Percentiles rank a stretch among this genome's conserved stretches.
Conservation (phyloP, 2,797 vertebrate species). For the Lepilemur septentrionalis region DNA sequence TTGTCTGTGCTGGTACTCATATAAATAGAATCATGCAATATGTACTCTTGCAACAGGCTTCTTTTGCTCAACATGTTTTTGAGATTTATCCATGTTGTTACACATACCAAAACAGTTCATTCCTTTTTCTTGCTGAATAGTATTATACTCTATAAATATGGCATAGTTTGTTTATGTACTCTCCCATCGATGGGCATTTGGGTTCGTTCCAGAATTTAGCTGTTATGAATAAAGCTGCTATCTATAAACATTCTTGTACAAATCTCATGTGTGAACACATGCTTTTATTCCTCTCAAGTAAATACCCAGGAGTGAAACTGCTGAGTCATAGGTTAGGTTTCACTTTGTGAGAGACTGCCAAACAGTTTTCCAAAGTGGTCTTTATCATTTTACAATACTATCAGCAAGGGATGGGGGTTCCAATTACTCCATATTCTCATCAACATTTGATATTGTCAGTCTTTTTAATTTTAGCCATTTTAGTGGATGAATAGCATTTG, state of each 20-base stretch:
- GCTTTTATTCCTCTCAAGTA: neutral
- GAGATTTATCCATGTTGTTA: neutral
- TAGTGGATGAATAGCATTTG: neutral
- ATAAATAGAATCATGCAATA: neutral
- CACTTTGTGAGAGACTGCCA: neutral
- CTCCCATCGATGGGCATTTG: neutral
- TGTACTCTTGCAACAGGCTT: neutral
- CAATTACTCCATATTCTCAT: neutral
- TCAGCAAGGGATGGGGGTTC: neutral
- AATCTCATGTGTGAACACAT: neutral
- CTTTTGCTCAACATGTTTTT: neutral
- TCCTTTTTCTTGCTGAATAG: neutral
- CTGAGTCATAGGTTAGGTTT: neutral
- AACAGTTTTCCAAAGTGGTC: neutral
- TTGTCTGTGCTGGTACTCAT: neutral
- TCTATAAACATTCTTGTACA: neutral
- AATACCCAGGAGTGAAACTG: neutral
- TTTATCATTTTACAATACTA: neutral
- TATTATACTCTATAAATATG: neutral
- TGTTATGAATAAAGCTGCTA: neutral
- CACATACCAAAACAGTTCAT: neutral
- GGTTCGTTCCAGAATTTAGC: neutral
- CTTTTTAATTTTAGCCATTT: neutral
- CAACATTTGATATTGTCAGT: neutral
- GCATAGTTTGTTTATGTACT: neutral